Conservation (phyloP, 2,797 vertebrate species). For the Yasuhikotakia modesta region DNA sequence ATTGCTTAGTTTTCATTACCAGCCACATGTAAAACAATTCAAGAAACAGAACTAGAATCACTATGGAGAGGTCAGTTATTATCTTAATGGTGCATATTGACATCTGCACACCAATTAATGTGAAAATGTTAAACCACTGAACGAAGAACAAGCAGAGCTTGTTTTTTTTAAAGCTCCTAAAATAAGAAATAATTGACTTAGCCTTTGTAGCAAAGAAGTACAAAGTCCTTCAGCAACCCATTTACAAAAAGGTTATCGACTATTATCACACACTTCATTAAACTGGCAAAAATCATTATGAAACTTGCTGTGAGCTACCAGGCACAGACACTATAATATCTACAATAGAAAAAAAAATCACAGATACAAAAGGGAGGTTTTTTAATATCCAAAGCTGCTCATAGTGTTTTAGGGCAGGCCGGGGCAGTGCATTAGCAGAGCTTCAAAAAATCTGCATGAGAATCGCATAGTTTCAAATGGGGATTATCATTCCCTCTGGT, state of each 20-base stretch:
- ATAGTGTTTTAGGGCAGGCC: slow-evolving; percentile 1
- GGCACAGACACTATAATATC: slow-evolving; percentile 47
- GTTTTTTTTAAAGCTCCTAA: slow-evolving; percentile 29
- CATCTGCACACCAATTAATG: slow-evolving; percentile 47
- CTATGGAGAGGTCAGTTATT: slow-evolving; percentile 56
- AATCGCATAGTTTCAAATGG: slow-evolving; percentile 47
- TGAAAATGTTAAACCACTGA: slow-evolving; percentile 30
- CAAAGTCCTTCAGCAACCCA: slow-evolving; percentile 46
- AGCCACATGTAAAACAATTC: slow-evolving; percentile 39
- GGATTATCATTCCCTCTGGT: slow-evolving; percentile 51
- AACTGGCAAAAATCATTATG: slow-evolving; percentile 57
- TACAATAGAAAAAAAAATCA: slow-evolving; percentile 3
- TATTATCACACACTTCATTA: slow-evolving; percentile 57
- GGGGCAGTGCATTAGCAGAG: slow-evolving; percentile 25
- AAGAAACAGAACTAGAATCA: too few relatives aligned
- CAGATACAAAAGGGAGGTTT: neutral
- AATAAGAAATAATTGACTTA: slow-evolving; percentile 58
- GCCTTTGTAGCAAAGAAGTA: slow-evolving; percentile 42
- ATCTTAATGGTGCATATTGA: slow-evolving; percentile 48
- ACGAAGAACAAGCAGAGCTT: slow-evolving; percentile 38
- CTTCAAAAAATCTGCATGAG: slow-evolving; percentile 28
- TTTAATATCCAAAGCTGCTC: slow-evolving; percentile 27
- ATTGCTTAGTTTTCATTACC: slow-evolving; percentile 57
- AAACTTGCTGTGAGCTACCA: slow-evolving; percentile 41
- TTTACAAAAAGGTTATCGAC: slow-evolving; percentile 61